Evolutionary conservation across 2,888 invertebrate genomes (phyloP), one percentile per base, ranked within the genome.

Genomic region (Caenorhabditis sinica): DNA sequence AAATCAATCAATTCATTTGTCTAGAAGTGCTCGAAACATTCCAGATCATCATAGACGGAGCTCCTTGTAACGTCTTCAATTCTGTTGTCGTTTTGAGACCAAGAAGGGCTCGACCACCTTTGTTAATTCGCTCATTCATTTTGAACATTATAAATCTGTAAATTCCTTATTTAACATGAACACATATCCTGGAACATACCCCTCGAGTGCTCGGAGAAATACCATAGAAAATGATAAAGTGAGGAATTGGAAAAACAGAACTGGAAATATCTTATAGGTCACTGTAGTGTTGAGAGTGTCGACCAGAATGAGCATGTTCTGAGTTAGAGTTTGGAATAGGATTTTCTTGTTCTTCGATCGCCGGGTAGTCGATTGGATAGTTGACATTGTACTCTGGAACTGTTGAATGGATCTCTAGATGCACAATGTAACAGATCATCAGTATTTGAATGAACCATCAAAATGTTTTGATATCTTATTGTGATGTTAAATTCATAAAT

Each of bases 161-260:
- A 23, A 49, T 20, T 53, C 40, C 2, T 56, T 11, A 11, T 5
- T 30, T 6, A 13, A 11, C 40, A 11, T 28, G 15, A 13, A 25
- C 51, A 3, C 6, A n/a, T 56, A 28, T 6, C 43, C 5, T 9
- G n/a, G 13, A n/a, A 49, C 36, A 25, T 28, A 82, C 75, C 82
- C 82, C 36, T 82, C 82, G 11, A 82, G 3, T n/a, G 69, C 71
- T 58, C 75, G 40, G 8, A 75, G 23, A 60, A 82, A 82, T 9
- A 82, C 82, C 66, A 82, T 75, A n/a, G 82, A 82, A 25, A 75
- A 75, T 8, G 74, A 74, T 33, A 82, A 43, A 11, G 75, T 75
- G 17, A 75, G 45, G 58, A 82, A 82, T 36, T 75, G 82, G 36
- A 82, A 82, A 33, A 75, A 82, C 2, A 63, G 25, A 5, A 69